Conservation (phyloP, 2,113 vertebrate species). For the Electrona antarctica region DNA sequence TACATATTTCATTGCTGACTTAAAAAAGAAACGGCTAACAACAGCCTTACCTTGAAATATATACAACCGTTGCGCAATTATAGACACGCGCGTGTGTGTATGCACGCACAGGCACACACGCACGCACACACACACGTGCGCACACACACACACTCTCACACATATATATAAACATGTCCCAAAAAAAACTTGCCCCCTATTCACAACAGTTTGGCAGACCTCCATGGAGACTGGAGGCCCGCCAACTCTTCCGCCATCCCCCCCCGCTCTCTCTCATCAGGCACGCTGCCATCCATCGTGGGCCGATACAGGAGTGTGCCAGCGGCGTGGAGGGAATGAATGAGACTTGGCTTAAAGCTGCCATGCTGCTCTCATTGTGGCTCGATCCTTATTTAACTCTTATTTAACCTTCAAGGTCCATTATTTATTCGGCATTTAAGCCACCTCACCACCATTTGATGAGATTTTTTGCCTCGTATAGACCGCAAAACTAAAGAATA, state of each 20-base stretch:
- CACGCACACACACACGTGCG: too few species aligned
- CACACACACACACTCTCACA: too few species aligned
- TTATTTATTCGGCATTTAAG: too few species aligned
- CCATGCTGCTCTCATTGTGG: conserved; percentile 3
- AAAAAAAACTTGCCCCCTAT: neutral
- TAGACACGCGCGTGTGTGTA: neutral
- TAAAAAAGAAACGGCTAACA: too few species aligned
- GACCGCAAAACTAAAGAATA: too few species aligned
- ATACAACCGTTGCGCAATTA: too few species aligned
- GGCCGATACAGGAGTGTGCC: neutral
- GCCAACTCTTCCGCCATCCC: neutral
- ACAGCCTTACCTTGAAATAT: too few species aligned
- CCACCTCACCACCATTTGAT: too few species aligned
- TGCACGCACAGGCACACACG: neutral
- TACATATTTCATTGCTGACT: too few species aligned
- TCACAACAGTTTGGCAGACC: neutral
- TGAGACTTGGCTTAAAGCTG: neutral
- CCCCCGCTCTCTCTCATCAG: conserved; percentile 8
- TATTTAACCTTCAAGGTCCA: too few species aligned
- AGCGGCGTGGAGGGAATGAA: conserved; percentile 4
- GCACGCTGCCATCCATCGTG: neutral
- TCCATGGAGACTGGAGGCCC: neutral
- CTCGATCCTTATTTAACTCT: neutral
- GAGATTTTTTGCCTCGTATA: too few species aligned
- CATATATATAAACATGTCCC: neutral